Evolutionary conservation across 1,140 invertebrate genomes (phyloP), one percentile per base, ranked within the genome.

Genomic region (Hylyphantes graminicola): DNA sequence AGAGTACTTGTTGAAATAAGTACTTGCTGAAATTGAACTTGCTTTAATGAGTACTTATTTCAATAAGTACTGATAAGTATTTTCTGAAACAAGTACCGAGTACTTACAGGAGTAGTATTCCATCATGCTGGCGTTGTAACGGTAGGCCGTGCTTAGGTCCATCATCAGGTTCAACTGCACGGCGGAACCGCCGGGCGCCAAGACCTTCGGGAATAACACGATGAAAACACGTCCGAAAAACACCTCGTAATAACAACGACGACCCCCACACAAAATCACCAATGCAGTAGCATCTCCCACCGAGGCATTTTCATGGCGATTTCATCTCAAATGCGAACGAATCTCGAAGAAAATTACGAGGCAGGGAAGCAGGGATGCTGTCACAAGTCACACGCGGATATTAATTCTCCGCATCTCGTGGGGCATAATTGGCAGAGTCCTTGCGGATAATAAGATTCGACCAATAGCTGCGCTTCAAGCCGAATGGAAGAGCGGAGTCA

Each of bases 81-180:
- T 35, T 35, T 35, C 5, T 35, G 1, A 35, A 35, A 35, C 35
- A 35, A 35, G 35, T 35, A 35, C 35, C 72, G 90, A 88, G 89
- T 88, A 92, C 95, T 97, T 94, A 97, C 96, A 98, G 89, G 96
- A 97, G 89, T 98, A 98, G 91, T 97, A 98, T 92, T 98, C 96
- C 96, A 98, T 97, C 96, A 98, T 97, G 90, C 97, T 97, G 89
- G 97, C 96, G 90, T 97, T 98, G 92, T 98, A 98, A 88, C 96
- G 93, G 89, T 98, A 97, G 86, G 96, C 96, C 86, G 96, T 96
- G 88, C 95, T 95, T 86, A 97, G 93, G 92, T 97, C 96, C 93
- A 97, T 96, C 70, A 83, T 83, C 53, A 74, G 75, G 68, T 83
- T 83, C 72, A 83, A 12, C 48, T 67, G 68, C 79, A 73, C 67